These are phyloP conservation scores for Rhorus exstirpatorius DNA, from an alignment of 2,888 invertebrate species.

Conservation along the genomic window DNA sequence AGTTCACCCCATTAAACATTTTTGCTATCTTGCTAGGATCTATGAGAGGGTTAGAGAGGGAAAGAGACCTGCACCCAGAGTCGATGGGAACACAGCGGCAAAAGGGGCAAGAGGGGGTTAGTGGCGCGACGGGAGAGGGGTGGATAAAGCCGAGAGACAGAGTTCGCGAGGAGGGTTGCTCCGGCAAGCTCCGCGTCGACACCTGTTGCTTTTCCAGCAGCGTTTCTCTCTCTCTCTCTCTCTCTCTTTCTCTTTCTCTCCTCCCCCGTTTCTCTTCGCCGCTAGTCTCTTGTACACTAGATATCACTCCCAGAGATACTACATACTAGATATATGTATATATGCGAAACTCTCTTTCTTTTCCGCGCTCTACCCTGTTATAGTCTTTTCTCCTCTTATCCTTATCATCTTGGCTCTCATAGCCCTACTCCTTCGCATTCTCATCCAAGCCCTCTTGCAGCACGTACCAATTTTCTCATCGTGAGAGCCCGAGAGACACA, in stretches of 20 bases:
- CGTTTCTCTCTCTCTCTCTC: conserved; percentile 74
- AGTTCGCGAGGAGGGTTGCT: conserved; percentile 74
- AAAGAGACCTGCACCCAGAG: conserved; percentile 51
- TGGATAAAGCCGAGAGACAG: conserved; percentile 66
- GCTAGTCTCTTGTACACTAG: conserved; percentile 44
- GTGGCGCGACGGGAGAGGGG: conserved; percentile 53
- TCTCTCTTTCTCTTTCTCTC: conserved; percentile 52
- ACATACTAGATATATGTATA: conserved; percentile 32
- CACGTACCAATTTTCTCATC: conserved; percentile 58
- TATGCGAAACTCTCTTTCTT: conserved; percentile 51
- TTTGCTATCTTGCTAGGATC: conserved; percentile 83
- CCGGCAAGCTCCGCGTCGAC: conserved; percentile 82
- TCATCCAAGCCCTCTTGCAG: conserved; percentile 53
- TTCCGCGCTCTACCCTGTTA: conserved; percentile 35
- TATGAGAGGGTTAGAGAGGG: conserved; percentile 73
- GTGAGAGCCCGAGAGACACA: conserved; percentile 31
- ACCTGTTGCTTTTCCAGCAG: conserved; percentile 85
- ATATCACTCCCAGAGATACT: conserved; percentile 24
- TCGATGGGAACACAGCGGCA: conserved; percentile 34
- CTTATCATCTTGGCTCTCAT: conserved; percentile 62
- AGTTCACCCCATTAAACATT: conserved; percentile 86
- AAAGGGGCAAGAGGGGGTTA: conserved; percentile 59
- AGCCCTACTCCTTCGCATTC: conserved; percentile 25
- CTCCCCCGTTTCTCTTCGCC: conserved; percentile 26
- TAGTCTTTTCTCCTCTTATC: conserved; percentile 55